A percentile compares a stretch with the other conserved stretches of the same genome.
These are phyloP conservation scores for Stenodera caucasica DNA, from an alignment of 2,888 invertebrate species.

Conservation along the genomic window DNA sequence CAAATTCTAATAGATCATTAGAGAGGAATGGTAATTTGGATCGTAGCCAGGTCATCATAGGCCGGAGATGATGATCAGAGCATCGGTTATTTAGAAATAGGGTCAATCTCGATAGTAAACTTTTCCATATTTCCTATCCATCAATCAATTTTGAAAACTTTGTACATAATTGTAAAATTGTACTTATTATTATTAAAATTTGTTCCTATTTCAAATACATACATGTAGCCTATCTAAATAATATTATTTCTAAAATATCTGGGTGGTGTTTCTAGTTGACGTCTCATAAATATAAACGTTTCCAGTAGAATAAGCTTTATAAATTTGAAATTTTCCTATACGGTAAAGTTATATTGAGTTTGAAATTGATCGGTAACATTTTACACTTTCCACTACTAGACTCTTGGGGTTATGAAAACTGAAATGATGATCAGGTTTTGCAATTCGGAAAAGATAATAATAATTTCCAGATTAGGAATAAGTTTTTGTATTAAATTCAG, in stretches of 20 bases:
- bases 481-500: slow-evolving; percentile 1
- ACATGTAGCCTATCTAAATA: too few species aligned
- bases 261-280: neutral
- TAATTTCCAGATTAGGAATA: neutral
- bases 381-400: slow-evolving; percentile 38
- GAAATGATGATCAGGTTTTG: slow-evolving; percentile 29
- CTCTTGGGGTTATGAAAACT: slow-evolving; percentile 36
- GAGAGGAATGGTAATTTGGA: slow-evolving; percentile 33
- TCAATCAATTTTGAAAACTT: too few species aligned
- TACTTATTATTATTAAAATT: too few species aligned
- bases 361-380: slow-evolving; percentile 48
- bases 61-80: slow-evolving; percentile 44
- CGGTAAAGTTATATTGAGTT: slow-evolving; percentile 52
- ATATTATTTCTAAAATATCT: too few species aligned
- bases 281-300: slow-evolving; percentile 23
- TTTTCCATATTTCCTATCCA: slow-evolving; percentile 7
- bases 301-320: slow-evolving; percentile 27
- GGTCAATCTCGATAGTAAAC: slow-evolving; percentile 26
- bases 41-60: slow-evolving; percentile 36
- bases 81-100: slow-evolving; percentile 30
- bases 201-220: too few species aligned
- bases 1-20: slow-evolving; percentile 30
- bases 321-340: slow-evolving; percentile 39
- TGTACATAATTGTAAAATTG: too few species aligned
- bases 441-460: neutral